These are phyloP conservation scores for Pluvialis apricaria DNA, from an alignment of 2,113 vertebrate species.

Conservation along the genomic window DNA sequence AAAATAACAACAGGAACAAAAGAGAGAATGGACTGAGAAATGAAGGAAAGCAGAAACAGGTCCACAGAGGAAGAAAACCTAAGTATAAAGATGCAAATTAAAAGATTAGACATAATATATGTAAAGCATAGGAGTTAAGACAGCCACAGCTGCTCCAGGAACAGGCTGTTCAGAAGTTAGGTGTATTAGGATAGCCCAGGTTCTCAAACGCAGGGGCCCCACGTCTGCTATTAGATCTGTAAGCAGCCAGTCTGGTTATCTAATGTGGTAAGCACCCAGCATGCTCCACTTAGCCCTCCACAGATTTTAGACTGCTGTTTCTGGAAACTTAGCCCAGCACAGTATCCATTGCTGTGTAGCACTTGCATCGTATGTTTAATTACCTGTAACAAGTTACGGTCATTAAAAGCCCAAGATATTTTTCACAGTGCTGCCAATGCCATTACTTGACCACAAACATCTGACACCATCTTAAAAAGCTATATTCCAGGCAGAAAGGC, in stretches of 20 bases:
- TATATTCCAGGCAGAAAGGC: background rate
- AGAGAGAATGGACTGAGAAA: background rate
- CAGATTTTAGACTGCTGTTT: background rate
- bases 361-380: background rate
- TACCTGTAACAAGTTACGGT: background rate
- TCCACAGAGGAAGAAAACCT: background rate
- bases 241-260: background rate
- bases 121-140: background rate
- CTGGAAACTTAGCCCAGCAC: background rate
- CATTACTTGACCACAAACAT: background rate
- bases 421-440: background rate
- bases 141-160: background rate
- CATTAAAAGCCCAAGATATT: background rate
- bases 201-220: background rate
- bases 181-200: background rate
- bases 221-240: background rate
- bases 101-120: background rate
- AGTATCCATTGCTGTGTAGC: background rate
- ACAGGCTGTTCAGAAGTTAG: background rate
- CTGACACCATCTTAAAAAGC: background rate
- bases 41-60: background rate
- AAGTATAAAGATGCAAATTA: background rate
- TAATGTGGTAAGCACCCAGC: background rate
- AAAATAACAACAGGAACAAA: background rate
- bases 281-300: background rate